Percentiles rank a stretch among this genome's conserved stretches.
These are phyloP conservation scores for Neoarius graeffei DNA, from an alignment of 2,113 vertebrate species.

Conservation along the genomic window DNA sequence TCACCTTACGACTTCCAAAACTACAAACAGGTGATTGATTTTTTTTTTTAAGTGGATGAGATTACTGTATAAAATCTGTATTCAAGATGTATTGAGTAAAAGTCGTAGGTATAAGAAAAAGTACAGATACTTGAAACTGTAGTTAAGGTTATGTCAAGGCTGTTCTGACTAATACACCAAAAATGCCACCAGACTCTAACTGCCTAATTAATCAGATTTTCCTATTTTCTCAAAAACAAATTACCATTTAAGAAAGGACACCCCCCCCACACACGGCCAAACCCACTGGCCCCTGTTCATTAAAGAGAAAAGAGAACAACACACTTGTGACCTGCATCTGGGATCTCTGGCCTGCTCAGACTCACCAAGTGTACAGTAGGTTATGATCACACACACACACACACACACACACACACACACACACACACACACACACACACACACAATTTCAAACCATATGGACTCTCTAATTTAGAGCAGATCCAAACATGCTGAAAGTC, in stretches of 20 bases:
- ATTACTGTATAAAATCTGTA: too few relatives aligned
- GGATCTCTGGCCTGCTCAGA: conserved; percentile 1
- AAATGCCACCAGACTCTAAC: not conserved
- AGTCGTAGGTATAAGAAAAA: not conserved
- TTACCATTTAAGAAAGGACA: not conserved
- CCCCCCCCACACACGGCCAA: not conserved
- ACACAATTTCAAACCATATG: not conserved
- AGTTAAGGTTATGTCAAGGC: not conserved
- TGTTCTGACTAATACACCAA: conserved; percentile 11
- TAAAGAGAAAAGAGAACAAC: not conserved
- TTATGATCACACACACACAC: not conserved
- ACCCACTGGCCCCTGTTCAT: conserved; percentile 8
- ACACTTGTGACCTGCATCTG: conserved; percentile 6
- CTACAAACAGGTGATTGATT: not conserved
- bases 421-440: too few relatives aligned
- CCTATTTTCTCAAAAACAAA: not conserved
- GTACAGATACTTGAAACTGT: not conserved
- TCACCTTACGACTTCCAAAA: not conserved
- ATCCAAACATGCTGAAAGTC: not conserved
- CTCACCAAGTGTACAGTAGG: not conserved
- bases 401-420: too few relatives aligned
- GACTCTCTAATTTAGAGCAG: not conserved
- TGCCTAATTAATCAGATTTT: conserved; percentile 16
- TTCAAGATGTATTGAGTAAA: not conserved
- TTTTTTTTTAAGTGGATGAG: not conserved